These are phyloP conservation scores for Orthonevra nobilis DNA, from an alignment of 2,888 invertebrate genomes.

Conservation along the genomic window DNA sequence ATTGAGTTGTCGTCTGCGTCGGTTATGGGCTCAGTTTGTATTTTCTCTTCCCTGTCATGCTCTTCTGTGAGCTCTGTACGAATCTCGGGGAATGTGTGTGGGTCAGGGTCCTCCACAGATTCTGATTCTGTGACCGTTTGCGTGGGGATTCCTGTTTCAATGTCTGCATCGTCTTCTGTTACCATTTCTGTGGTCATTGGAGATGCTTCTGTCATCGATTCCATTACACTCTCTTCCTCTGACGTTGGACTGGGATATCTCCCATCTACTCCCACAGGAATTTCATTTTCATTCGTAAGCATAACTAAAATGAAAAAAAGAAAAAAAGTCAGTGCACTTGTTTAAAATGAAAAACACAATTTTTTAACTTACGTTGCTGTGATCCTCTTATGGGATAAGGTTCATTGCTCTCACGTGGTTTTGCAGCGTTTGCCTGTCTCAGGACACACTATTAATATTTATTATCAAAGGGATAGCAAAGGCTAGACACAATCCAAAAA, in stretches of 20 bases:
- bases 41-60: too few relatives aligned
- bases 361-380: constrained; percentile 53
- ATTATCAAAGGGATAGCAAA: not conserved
- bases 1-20: too few relatives aligned
- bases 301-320: constrained; percentile 39
- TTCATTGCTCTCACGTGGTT: not conserved
- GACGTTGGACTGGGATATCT: not conserved
- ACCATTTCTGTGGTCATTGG: too few relatives aligned
- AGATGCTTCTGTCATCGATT: too few relatives aligned
- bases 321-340: not conserved
- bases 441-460: constrained; percentile 38
- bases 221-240: too few relatives aligned
- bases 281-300: constrained; percentile 26
- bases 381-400: constrained; percentile 39
- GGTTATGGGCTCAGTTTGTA: too few relatives aligned
- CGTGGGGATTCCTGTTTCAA: too few relatives aligned
- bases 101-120: too few relatives aligned
- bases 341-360: not conserved
- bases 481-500: not conserved
- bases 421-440: constrained; percentile 17
- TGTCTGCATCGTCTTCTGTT: too few relatives aligned
- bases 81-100: too few relatives aligned
- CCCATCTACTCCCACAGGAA: not conserved
- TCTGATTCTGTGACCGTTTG: too few relatives aligned
- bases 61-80: too few relatives aligned